Evolutionary conservation across 2,888 invertebrate species (phyloP), one percentile per base, ranked within the genome.

Genomic region (Pilophorus perplexus): DNA sequence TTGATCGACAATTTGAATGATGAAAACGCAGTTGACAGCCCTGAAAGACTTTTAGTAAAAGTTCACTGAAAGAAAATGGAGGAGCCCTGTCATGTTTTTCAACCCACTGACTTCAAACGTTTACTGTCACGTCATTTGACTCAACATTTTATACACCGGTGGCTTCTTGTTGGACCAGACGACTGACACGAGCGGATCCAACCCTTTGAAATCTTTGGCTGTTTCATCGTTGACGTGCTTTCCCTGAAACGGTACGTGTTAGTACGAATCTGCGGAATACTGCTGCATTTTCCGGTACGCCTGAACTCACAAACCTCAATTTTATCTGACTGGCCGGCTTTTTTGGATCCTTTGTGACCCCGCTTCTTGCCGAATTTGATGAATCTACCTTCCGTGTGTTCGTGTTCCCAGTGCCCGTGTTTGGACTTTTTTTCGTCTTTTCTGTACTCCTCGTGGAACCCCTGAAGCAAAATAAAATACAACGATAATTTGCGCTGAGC

Each of bases 401-500:
- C 60, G 10, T 60, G 38, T 14, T 50, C 33, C 67, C 67, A 67
- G 25, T 62, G 42, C 14, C 37, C 62, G 6, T 62, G 25, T 18
- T 28, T 67, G 5, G 67, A 54, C 33, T 62, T 67, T 23, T 62
- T 40, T 25, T 67, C 67, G 2, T 44, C 54, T 27, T 52, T 62
- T 18, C 48, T 37, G 12, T 67, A 67, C 20, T 52, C 52, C 23
- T 67, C 67, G 25, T 62, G 40, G 33, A 52, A 67, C n/a, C 67
- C 67, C 67, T 67, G 14, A 38, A 60, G 52, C 22, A 33, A 12
- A 1, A 42, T 18, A 40, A 12, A 20, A 1, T 8, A 8, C 33
- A 33, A 33, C 33, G 33, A 33, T 8, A 33, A 10, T 33, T 33
- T n/a, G n/a, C n/a, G n/a, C n/a, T n/a, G n/a, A n/a, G n/a, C n/a